Conservation (phyloP, 2,797 vertebrate genomes). For the Crypturellus tataupa region DNA sequence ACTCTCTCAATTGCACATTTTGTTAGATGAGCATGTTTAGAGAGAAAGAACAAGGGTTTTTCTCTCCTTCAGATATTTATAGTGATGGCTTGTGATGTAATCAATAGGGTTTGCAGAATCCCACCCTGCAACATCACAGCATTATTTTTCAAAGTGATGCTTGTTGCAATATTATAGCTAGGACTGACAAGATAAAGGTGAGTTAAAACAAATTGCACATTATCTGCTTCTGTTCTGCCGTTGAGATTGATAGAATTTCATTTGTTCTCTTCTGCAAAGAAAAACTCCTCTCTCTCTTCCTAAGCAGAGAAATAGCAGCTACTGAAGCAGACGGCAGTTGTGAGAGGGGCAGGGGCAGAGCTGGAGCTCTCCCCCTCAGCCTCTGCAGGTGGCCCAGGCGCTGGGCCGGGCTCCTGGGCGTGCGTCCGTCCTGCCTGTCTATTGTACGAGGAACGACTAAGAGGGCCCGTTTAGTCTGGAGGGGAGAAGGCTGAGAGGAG, state of each 20-base stretch:
- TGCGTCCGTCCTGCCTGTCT: not conserved
- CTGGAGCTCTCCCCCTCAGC: not conserved
- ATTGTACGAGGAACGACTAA: no score
- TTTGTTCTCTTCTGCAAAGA: not conserved
- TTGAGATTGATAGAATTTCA: not conserved
- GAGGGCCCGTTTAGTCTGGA: no score
- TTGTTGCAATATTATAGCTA: constrained; percentile 11
- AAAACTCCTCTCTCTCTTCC: not conserved
- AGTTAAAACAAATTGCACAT: constrained; percentile 55
- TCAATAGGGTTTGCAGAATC: constrained; percentile 34
- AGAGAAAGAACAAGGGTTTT: constrained; percentile 22
- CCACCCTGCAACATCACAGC: not conserved
- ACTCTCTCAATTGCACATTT: constrained; percentile 12
- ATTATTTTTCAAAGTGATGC: constrained; percentile 25
- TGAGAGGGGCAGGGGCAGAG: not conserved
- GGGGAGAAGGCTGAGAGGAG: no score
- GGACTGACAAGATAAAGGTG: constrained; percentile 42
- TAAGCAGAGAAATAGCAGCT: not conserved
- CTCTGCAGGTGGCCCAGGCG: not conserved
- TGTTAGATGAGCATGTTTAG: constrained; percentile 28
- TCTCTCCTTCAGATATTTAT: constrained; percentile 45
- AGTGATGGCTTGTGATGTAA: constrained; percentile 45
- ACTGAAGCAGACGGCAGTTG: not conserved
- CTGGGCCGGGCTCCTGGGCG: not conserved
- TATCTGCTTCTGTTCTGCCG: constrained; percentile 31